Evolutionary conservation across 2,113 vertebrate genomes (phyloP).

Genomic region (Pyxicephalus adspersus): DNA sequence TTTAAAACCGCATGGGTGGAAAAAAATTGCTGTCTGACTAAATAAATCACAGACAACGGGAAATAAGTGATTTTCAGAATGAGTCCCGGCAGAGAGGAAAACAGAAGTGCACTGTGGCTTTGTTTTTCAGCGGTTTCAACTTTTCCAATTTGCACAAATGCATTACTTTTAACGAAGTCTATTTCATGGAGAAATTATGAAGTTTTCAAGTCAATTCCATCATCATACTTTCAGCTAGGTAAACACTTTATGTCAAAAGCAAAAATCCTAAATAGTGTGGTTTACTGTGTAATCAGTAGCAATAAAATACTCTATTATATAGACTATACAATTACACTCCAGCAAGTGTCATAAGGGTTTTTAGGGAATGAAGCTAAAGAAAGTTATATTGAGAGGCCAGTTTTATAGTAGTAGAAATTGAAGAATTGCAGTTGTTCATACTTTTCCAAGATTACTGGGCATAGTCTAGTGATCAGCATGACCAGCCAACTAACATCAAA

Average conservation of each 20-base stretch:
- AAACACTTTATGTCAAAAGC: not conserved
- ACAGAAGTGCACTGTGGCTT: constrained; percentile 25
- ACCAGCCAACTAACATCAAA: too few species aligned
- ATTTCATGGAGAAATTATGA: constrained; percentile 21
- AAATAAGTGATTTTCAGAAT: constrained; percentile 43
- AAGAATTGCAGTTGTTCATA: too few species aligned
- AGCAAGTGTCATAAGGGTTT: not conserved
- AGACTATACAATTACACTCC: not conserved
- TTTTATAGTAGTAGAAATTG: too few species aligned
- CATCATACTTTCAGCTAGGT: constrained; percentile 9
- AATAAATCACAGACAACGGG: constrained; percentile 44
- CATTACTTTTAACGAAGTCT: constrained; percentile 16
- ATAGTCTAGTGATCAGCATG: too few species aligned
- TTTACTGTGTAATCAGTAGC: constrained; percentile 7
- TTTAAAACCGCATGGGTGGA: constrained; percentile 16
- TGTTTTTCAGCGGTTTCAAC: constrained; percentile 11
- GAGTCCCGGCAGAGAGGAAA: constrained; percentile 27
- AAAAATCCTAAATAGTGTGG: not conserved
- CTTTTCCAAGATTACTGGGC: too few species aligned
- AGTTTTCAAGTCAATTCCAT: not conserved
- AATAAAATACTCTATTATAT: constrained; percentile 1
- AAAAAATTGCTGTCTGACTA: constrained; percentile 34
- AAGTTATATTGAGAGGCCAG: too few species aligned
- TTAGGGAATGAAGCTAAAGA: too few species aligned
- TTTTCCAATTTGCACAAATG: constrained; percentile 10